Percentiles rank a stretch among this genome's conserved stretches.
Evolutionary conservation across 2,113 vertebrate genomes (phyloP).

Genomic region (Vidua chalybeata): DNA sequence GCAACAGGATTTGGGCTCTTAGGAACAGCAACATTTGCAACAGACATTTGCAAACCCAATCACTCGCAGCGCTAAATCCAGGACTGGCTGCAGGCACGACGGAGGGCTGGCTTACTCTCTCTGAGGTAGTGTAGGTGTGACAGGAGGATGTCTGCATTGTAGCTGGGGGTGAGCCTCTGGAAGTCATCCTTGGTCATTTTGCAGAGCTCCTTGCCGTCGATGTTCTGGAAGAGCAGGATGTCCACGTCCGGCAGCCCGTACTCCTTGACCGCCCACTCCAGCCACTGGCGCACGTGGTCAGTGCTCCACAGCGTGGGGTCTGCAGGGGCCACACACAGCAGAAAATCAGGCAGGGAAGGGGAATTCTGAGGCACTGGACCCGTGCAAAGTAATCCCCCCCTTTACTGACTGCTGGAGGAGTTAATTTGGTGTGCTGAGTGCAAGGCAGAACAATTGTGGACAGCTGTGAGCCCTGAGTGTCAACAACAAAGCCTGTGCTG

Average conservation of each 20-base stretch:
- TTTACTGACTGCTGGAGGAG: neutral
- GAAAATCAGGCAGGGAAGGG: neutral
- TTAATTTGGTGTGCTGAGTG: neutral
- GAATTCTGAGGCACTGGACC: neutral
- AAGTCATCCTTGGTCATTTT: slow-evolving; percentile 91
- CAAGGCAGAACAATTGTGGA: neutral
- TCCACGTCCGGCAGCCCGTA: slow-evolving; percentile 84
- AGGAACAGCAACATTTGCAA: neutral
- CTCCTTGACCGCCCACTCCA: slow-evolving; percentile 90
- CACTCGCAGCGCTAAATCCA: neutral
- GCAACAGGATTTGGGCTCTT: neutral
- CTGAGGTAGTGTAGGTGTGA: slow-evolving; percentile 94
- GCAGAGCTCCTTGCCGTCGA: slow-evolving; percentile 87
- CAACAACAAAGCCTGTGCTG: neutral
- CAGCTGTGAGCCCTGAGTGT: neutral
- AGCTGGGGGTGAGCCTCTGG: slow-evolving; percentile 87
- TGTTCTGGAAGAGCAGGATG: slow-evolving; percentile 84
- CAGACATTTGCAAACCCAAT: neutral
- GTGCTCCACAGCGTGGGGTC: slow-evolving; percentile 87
- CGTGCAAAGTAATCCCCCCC: neutral
- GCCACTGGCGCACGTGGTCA: slow-evolving; percentile 88
- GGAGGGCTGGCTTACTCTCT: slow-evolving; percentile 82
- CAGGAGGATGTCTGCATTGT: slow-evolving; percentile 88
- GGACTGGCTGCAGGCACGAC: neutral
- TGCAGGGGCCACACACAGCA: slow-evolving; percentile 39